phyloP scores from a whole-genome alignment of 2,797 vertebrate species.

The Hoplostethus atlanticus region DNA sequence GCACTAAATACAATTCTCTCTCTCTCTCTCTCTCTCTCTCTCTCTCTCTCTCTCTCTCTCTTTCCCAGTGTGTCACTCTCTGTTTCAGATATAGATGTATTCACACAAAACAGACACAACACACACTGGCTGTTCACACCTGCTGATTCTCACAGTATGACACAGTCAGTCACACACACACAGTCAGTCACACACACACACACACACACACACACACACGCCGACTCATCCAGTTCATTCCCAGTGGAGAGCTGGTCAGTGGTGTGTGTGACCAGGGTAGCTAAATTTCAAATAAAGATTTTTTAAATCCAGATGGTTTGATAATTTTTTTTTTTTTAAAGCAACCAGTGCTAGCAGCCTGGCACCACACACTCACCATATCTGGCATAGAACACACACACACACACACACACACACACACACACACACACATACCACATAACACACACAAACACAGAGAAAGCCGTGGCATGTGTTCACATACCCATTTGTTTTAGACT shows the following conservation, averaged over 20 bases:
- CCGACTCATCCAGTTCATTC: slow-evolving; percentile 53
- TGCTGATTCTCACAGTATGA: slow-evolving; percentile 62
- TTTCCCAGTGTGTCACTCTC: slow-evolving; percentile 41
- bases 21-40: slow-evolving; percentile 11
- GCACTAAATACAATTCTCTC: slow-evolving; percentile 22
- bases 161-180: slow-evolving; percentile 38
- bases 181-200: slow-evolving; percentile 25
- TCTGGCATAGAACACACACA: not conserved
- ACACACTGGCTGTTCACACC: slow-evolving; percentile 67
- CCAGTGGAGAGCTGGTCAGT: slow-evolving; percentile 51
- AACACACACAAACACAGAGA: too few relatives aligned
- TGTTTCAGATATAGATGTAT: slow-evolving; percentile 61
- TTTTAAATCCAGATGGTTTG: slow-evolving; percentile 23
- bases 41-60: not conserved
- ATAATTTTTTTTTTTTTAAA: not conserved
- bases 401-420: not conserved
- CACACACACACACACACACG: slow-evolving; percentile 29
- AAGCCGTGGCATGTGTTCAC: too few relatives aligned
- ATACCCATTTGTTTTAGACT: too few relatives aligned
- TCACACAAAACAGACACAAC: slow-evolving; percentile 62
- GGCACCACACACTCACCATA: slow-evolving; percentile 7
- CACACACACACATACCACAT: not conserved
- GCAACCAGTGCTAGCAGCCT: not conserved
- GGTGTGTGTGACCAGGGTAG: slow-evolving; percentile 30
- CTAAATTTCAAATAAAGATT: slow-evolving; percentile 41